These are phyloP conservation scores for Ptyas mucosa DNA, from an alignment of 2,113 vertebrate genomes.

Conservation along the genomic window DNA sequence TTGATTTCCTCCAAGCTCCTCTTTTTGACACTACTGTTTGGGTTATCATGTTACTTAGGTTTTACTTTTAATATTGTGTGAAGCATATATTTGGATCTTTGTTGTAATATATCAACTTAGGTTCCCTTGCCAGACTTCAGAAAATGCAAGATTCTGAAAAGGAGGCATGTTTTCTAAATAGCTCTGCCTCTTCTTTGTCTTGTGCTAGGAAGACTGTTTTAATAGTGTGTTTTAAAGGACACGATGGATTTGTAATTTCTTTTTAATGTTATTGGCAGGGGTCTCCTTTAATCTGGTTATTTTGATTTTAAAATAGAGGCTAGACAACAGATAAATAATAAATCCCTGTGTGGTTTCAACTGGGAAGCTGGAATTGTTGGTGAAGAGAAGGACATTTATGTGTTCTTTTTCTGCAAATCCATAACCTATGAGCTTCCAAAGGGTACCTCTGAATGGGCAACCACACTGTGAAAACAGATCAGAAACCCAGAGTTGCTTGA, in stretches of 20 bases:
- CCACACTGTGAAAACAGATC: background rate
- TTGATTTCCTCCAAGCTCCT: background rate
- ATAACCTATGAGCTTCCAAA: background rate
- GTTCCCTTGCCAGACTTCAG: background rate
- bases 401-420: background rate
- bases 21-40: background rate
- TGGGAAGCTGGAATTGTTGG: background rate
- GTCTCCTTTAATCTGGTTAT: background rate
- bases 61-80: background rate
- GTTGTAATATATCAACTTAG: background rate
- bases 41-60: background rate
- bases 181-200: background rate
- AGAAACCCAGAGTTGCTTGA: conserved; percentile 4
- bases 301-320: background rate
- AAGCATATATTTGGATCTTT: background rate
- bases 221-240: background rate
- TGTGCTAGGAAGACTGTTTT: background rate
- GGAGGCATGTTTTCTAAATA: background rate
- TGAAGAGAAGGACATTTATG: background rate
- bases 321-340: background rate
- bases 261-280: background rate
- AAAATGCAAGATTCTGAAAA: background rate
- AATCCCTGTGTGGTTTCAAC: background rate
- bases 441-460: background rate
- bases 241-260: background rate